Evolutionary conservation across 2,888 invertebrate genomes (phyloP), one percentile per base, ranked within the genome.

Genomic region (Acrobasis consociella): DNA sequence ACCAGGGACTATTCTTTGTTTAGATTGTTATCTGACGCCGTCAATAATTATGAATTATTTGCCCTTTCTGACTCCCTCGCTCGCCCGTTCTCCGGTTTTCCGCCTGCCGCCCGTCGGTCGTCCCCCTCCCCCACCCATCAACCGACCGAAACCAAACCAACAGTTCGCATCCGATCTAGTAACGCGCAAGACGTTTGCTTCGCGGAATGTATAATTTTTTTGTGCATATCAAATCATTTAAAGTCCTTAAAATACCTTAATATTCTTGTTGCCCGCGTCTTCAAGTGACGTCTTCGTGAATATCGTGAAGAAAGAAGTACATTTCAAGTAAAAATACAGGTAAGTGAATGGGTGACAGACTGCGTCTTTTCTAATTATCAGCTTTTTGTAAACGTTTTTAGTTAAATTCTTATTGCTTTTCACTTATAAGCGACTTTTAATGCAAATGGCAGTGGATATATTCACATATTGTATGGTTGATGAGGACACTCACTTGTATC

Each of bases 141-240:
- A 79, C 80, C 78, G 80, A 85, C 80, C 81, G 81, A 87, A 87
- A 84, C 79, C 71, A 79, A 78, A 85, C 83, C 83, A 85, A 89
- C 93, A 94, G 94, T 94, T 93, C 93, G 93, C 93, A 92, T 93
- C 93, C 89, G 90, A 89, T 91, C 86, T 91, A 83, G 87, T 86
- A 87, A 86, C 86, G 89, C 85, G 89, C 74, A 78, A 85, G 92
- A 93, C 93, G 92, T 89, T 76, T 82, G 83, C 78, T 82, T 73
- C 82, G 82, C 89, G 92, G 83, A 82, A 91, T 92, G 92, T 86
- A 82, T 87, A 85, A 82, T 86, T 91, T 89, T 90, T 89, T 87
- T 91, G 89, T 91, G 89, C 87, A 88, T 77, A 85, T 90, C 72
- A 91, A 88, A 89, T 85, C 86, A 76, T 89, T 85, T 73, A 89